Conservation (phyloP, 1,140 invertebrate species). For the Brachionus paranguensis region DNA sequence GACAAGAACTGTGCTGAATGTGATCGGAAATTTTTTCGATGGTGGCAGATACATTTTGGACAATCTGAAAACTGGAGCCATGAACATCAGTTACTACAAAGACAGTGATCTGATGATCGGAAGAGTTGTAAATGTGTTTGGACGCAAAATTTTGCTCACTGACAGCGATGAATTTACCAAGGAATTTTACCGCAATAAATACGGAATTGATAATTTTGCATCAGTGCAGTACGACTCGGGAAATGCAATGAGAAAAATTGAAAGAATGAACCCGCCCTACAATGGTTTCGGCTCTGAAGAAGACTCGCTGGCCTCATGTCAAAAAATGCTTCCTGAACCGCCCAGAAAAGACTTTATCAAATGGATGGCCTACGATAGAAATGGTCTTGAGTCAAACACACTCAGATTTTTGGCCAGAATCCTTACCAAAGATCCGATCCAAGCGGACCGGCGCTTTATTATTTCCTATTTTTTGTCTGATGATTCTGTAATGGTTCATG, state of each 20-base stretch:
- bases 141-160: slow-evolving; percentile 51
- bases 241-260: background rate
- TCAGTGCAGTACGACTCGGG: slow-evolving; percentile 7
- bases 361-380: slow-evolving; percentile 59
- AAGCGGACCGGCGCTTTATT: slow-evolving; percentile 68
- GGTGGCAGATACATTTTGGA: slow-evolving; percentile 62
- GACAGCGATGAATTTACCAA: slow-evolving; percentile 55
- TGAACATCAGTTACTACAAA: slow-evolving; percentile 61
- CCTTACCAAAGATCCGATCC: slow-evolving; percentile 65
- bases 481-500: slow-evolving; percentile 74
- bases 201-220: slow-evolving; percentile 44
- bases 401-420: slow-evolving; percentile 71
- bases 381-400: slow-evolving; percentile 69
- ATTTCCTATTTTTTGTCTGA: slow-evolving; percentile 74
- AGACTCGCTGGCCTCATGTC: slow-evolving; percentile 54
- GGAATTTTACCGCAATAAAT: slow-evolving; percentile 59
- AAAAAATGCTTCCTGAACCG: slow-evolving; percentile 53
- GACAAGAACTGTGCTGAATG: slow-evolving; percentile 65
- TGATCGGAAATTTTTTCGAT: slow-evolving; percentile 61
- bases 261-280: slow-evolving; percentile 51
- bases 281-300: slow-evolving; percentile 57
- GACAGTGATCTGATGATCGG: slow-evolving; percentile 67
- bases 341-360: slow-evolving; percentile 54
- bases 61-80: slow-evolving; percentile 55
- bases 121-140: slow-evolving; percentile 52